Evolutionary conservation across 2,113 vertebrate species (phyloP).

Genomic region (Aspiorhynchus laticeps): DNA sequence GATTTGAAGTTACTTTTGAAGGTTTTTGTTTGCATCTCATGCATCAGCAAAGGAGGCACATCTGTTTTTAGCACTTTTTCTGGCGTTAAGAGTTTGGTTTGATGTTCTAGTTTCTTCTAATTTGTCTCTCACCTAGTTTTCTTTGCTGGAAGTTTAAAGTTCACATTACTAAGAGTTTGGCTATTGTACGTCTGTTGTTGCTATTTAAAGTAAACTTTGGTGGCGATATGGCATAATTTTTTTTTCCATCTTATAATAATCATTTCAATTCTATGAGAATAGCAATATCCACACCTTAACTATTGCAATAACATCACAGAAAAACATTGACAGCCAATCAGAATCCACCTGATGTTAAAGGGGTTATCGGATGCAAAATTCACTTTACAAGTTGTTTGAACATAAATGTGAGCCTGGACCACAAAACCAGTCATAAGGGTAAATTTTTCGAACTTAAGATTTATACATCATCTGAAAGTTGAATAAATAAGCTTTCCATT

Average conservation of each 20-base stretch:
- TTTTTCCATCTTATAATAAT: constrained; percentile 1
- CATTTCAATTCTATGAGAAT: neutral
- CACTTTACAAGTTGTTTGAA: no score
- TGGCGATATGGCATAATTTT: neutral
- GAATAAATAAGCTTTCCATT: no score
- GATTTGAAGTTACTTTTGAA: neutral
- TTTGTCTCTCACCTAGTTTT: neutral
- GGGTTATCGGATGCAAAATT: no score
- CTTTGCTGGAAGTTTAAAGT: neutral
- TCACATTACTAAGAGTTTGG: neutral
- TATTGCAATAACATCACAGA: neutral
- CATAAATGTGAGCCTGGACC: no score
- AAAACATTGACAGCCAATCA: neutral
- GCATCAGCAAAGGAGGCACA: neutral
- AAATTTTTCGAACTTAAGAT: no score
- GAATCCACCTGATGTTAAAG: neutral
- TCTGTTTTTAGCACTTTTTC: neutral
- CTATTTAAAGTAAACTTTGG: neutral
- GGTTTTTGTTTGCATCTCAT: neutral
- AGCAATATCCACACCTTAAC: neutral
- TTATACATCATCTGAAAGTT: no score
- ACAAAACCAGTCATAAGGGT: no score
- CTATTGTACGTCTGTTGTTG: neutral
- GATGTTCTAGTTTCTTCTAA: constrained; percentile 18
- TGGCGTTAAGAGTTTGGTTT: constrained; percentile 26